Evolutionary conservation across 1,140 invertebrate species (phyloP).

Genomic region (Dendrolimus punctatus): DNA sequence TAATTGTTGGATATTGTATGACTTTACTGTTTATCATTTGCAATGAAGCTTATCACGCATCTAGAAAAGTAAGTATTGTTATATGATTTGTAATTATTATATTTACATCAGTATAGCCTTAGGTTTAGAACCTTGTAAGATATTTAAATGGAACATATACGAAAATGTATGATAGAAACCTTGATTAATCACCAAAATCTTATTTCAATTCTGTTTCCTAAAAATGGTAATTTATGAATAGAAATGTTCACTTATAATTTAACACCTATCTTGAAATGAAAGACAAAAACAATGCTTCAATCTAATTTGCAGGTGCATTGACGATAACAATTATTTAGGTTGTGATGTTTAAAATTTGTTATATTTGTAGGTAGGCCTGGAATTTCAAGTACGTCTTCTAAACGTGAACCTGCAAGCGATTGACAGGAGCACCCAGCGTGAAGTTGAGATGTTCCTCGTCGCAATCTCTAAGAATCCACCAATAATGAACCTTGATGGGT

Average conservation of each 20-base stretch:
- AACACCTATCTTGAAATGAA: too few relatives aligned
- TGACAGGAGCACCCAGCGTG: conserved; percentile 75
- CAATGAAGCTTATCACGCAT: conserved; percentile 79
- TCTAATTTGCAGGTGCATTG: too few relatives aligned
- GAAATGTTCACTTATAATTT: too few relatives aligned
- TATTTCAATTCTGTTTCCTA: too few relatives aligned
- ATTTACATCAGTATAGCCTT: not conserved
- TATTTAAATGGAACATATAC: too few relatives aligned
- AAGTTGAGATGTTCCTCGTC: conserved; percentile 81
- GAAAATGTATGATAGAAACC: too few relatives aligned
- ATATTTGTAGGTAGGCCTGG: conserved; percentile 71
- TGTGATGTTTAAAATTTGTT: conserved; percentile 3
- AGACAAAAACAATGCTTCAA: too few relatives aligned
- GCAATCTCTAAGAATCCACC: conserved; percentile 80
- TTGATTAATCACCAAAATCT: too few relatives aligned
- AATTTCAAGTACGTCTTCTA: conserved; percentile 76
- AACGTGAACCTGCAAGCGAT: conserved; percentile 77
- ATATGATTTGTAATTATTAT: not conserved
- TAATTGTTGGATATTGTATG: conserved; percentile 79
- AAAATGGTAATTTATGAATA: too few relatives aligned
- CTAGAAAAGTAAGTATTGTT: conserved; percentile 65
- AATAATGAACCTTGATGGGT: conserved; percentile 80
- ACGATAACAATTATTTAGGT: too few relatives aligned
- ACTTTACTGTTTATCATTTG: conserved; percentile 78
- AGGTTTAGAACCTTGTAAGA: too few relatives aligned